Conservation (phyloP, 2,113 vertebrate genomes). For the Ia io region DNA sequence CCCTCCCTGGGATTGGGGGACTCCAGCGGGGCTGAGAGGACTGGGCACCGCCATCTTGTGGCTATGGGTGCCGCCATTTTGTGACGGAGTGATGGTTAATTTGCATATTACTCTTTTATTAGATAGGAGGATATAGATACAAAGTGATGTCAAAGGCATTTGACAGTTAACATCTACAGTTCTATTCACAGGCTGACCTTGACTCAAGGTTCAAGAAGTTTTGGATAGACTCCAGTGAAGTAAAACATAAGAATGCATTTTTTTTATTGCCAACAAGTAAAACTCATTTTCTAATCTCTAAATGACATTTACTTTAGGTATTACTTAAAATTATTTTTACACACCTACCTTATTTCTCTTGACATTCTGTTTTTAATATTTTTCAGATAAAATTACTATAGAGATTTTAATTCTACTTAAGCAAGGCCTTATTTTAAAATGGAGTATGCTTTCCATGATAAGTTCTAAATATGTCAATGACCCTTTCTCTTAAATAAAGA, state of each 20-base stretch:
- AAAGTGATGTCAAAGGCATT: not conserved
- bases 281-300: not conserved
- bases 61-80: too few species aligned
- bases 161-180: not conserved
- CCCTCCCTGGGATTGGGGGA: too few species aligned
- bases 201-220: not conserved
- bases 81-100: too few species aligned
- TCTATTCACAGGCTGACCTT: not conserved
- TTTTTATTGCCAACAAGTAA: not conserved
- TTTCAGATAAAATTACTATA: not conserved
- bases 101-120: too few species aligned
- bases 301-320: not conserved
- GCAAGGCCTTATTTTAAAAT: not conserved
- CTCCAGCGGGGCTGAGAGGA: too few species aligned
- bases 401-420: not conserved
- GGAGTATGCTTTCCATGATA: not conserved
- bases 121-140: not conserved
- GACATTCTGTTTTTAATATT: not conserved
- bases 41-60: too few species aligned
- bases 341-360: not conserved
- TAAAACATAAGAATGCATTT: not conserved
- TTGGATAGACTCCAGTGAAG: not conserved
- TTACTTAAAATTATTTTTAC: slow-evolving; percentile 22
- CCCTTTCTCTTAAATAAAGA: not conserved
- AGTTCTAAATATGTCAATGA: not conserved